Base-by-base conservation (phyloP, 1,140 invertebrate genomes). In the Tetramorium simillimum region DNA sequence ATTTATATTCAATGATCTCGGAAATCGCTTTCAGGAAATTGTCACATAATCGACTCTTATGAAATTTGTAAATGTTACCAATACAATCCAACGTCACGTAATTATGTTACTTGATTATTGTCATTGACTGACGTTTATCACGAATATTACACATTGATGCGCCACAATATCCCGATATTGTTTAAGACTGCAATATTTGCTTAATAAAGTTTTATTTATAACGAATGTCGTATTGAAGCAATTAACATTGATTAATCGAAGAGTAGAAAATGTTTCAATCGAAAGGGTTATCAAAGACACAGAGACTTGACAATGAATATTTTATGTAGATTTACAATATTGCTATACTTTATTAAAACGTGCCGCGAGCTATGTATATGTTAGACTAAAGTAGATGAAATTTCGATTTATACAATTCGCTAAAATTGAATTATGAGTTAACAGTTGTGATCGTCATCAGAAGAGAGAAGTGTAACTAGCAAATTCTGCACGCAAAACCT, bases 241-340 rank as follows among this genome's bases (percentile, higher is more conserved):
- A 73, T 73, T 40, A 73, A 53, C 1, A 7, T 40, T 0, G 16
- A 40, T 58, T 40, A 16, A 2, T 40, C 14, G 33, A 60, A 58
- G n/a, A 75, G 10, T 24, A 43, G 14, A 58, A 33, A 53, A 2
- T 0, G 6, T 40, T 58, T 58, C 58, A 75, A 58, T 75, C 4
- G 7, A 75, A 75, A 43, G 53, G 53, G 7, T 75, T 33, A 60
- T 56, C 18, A 58, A 75, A 70, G 24, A 58, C 37, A 60, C 10
- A 21, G 14, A 58, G 18, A 65, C 6, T 53, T 53, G 14, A 53
- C 16, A 43, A 58, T 43, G 53, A 75, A 75, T 60, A 60, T 60
- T 58, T 75, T 75, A 75, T 75, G 43, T 70, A 18, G n/a, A 75
- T n/a, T 75, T 75, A 75, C 37, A 56, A 1, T 9, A 58, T 75